These are phyloP conservation scores for Columba janthina DNA, from an alignment of 2,113 vertebrate species.

Conservation along the genomic window DNA sequence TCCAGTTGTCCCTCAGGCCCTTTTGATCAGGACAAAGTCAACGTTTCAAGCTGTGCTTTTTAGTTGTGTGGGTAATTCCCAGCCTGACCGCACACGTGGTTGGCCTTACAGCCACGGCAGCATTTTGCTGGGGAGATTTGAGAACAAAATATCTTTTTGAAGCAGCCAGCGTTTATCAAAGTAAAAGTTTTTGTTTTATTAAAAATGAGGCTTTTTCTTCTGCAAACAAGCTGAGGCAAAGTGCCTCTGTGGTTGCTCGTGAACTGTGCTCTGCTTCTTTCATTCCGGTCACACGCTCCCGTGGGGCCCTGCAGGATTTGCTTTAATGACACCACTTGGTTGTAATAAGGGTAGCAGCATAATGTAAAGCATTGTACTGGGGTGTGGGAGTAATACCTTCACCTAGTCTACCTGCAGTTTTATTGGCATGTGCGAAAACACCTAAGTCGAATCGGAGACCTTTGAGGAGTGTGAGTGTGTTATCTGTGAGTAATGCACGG, in stretches of 20 bases:
- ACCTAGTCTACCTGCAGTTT: background rate
- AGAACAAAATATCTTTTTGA: conserved; percentile 59
- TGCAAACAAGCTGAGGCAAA: conserved; percentile 18
- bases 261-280: conserved; percentile 39
- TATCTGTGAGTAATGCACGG: rapidly evolving
- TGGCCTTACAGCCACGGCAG: conserved; percentile 53
- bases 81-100: background rate
- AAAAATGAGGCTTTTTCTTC: conserved; percentile 43
- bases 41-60: conserved; percentile 69
- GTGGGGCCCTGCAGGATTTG: conserved; percentile 38
- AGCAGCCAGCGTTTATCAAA: conserved; percentile 54
- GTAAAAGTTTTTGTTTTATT: conserved; percentile 59
- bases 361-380: background rate
- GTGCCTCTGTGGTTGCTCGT: conserved; percentile 25
- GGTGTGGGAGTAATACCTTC: background rate
- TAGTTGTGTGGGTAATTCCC: conserved; percentile 59
- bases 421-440: background rate
- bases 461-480: background rate
- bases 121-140: conserved; percentile 43
- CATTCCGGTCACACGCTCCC: background rate
- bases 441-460: rapidly evolving
- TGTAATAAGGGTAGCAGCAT: background rate
- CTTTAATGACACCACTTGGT: conserved; percentile 41
- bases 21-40: conserved; percentile 72
- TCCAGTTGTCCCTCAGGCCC: conserved; percentile 53